phyloP scores from a whole-genome alignment of 2,797 vertebrate genomes.

The Vireo griseus region DNA sequence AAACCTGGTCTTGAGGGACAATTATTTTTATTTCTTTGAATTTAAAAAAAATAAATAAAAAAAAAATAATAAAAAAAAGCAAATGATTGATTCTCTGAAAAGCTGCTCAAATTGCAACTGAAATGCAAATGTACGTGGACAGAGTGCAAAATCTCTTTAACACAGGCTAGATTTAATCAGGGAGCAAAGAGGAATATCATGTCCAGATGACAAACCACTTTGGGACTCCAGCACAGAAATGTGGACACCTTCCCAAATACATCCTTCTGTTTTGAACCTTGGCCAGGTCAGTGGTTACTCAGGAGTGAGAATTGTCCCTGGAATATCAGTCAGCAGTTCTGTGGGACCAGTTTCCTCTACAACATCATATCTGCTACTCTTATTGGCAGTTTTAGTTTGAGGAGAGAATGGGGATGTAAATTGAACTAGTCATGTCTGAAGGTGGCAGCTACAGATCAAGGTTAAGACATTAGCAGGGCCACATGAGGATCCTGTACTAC shows the following conservation, averaged over 20 bases:
- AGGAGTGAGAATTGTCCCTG: background rate
- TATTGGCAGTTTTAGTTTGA: background rate
- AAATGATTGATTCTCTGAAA: background rate
- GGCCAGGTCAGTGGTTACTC: background rate
- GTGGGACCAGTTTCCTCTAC: background rate
- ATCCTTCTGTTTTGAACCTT: background rate
- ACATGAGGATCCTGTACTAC: background rate
- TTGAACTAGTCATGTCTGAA: background rate
- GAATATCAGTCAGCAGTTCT: background rate
- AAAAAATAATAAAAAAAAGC: background rate
- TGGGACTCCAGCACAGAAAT: fast-evolving
- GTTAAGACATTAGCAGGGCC: background rate
- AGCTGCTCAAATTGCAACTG: background rate
- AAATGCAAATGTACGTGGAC: background rate
- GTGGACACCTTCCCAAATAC: background rate
- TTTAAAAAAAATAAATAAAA: background rate
- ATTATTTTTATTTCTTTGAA: background rate
- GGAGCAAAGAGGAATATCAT: background rate
- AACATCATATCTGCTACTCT: background rate
- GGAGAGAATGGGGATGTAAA: background rate
- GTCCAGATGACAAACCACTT: background rate
- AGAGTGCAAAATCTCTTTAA: background rate
- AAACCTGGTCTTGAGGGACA: background rate
- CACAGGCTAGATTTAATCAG: background rate
- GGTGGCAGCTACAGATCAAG: background rate